Evolutionary conservation across 2,797 vertebrate species (phyloP), one percentile per base, ranked within the genome.

Genomic region (Diglossa cyanea): DNA sequence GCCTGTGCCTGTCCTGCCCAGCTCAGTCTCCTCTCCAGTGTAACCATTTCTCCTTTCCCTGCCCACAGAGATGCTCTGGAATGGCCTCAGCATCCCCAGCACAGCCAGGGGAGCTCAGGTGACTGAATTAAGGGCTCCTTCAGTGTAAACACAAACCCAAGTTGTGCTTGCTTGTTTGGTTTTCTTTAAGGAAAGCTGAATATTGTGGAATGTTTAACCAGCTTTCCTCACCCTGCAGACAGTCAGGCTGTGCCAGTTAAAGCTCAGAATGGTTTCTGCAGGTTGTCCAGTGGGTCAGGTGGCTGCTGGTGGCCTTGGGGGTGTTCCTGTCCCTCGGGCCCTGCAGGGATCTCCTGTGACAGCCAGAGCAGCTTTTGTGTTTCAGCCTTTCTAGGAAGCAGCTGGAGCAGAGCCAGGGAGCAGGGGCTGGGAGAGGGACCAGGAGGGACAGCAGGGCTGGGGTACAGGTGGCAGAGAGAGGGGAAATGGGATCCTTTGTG

Each of bases 401-500:
- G 47, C 84, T 97, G 94, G 95, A 93, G 90, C 81, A 58, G 85
- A 94, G 96, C 95, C 97, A 97, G 92, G 39, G 5, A 72, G 53
- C 50, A 50, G 1, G 23, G 80, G 83, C 35, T 31, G 74, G 93
- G 54, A 30, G 35, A 35, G 35, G 35, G 35, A 35, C 35, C 7
- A 1, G 33, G 44, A 58, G 85, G 70, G 71, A 35, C 31, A 16
- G 39, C 2, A 7, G 66, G 60, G 23, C 71, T 86, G 94, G 91
- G 89, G 76, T 78, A 44, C 81, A 45, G 83, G 61, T 1, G 3
- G 14, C 6, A 7, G 1, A 58, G 31, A n/a, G 53, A 35, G 20
- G 57, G 25, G n/a, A 17, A 37, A 33, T 15, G 66, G 78, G 33
- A 15, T 51, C 13, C 17, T 73, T 28, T 19, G 15, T 44, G 71